These are phyloP conservation scores for Oasisia sp. DNA, from an alignment of 2,888 invertebrate species.

Conservation along the genomic window DNA sequence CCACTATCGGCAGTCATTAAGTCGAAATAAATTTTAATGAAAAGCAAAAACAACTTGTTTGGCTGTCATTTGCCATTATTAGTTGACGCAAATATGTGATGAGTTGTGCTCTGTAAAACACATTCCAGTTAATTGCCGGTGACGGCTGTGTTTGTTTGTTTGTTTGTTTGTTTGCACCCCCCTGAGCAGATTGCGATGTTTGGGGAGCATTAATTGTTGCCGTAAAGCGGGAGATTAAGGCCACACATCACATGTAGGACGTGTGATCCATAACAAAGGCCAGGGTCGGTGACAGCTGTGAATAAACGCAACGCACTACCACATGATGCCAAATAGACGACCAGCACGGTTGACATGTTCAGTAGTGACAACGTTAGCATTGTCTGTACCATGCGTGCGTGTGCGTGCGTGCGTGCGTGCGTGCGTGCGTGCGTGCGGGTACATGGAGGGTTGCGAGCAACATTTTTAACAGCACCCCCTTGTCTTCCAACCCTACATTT, in stretches of 20 bases:
- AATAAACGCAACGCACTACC: background rate
- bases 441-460: background rate
- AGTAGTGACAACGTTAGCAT: background rate
- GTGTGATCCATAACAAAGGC: background rate
- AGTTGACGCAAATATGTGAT: too few species aligned
- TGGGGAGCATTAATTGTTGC: background rate
- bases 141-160: too few species aligned
- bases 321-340: slow-evolving; percentile 5
- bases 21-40: too few species aligned
- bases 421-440: background rate
- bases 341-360: background rate
- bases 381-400: background rate
- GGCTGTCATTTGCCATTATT: too few species aligned
- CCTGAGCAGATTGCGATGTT: background rate
- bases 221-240: background rate
- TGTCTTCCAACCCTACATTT: too few species aligned
- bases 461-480: too few species aligned
- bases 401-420: background rate
- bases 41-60: too few species aligned
- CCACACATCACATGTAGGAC: background rate
- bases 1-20: too few species aligned
- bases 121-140: background rate
- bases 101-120: background rate
- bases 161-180: background rate
- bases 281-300: background rate